phyloP scores from a whole-genome alignment of 2,797 vertebrate species.

The Botia kubotai region DNA sequence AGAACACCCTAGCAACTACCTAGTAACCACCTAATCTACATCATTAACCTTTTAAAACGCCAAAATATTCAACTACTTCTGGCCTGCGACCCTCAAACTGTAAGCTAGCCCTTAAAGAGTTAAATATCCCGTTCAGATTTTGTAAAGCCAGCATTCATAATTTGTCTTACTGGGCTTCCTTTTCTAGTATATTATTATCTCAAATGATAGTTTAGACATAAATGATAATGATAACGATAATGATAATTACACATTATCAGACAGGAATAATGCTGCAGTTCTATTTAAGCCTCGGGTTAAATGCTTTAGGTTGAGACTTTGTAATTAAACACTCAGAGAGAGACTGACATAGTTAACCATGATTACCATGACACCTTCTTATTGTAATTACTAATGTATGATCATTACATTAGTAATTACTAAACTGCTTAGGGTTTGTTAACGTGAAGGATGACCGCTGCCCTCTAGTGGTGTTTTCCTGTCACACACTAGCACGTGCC shows the following conservation, averaged over 20 bases:
- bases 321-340: too few relatives aligned
- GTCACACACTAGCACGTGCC: neutral
- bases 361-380: too few relatives aligned
- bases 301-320: too few relatives aligned
- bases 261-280: neutral
- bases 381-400: too few relatives aligned
- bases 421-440: neutral
- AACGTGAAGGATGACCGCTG: neutral
- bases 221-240: neutral
- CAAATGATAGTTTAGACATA: neutral
- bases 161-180: neutral
- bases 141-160: neutral
- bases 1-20: too few relatives aligned
- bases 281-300: neutral
- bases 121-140: neutral
- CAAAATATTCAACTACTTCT: too few relatives aligned
- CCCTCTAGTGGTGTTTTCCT: neutral
- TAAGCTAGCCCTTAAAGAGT: neutral
- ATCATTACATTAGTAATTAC: too few relatives aligned
- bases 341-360: too few relatives aligned
- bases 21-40: too few relatives aligned
- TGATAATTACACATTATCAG: slow-evolving; percentile 20
- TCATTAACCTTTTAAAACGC: too few relatives aligned
- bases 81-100: too few relatives aligned
- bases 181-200: neutral